Base-by-base conservation (phyloP, 1,140 invertebrate species). In the Cheumatopsyche charites region DNA sequence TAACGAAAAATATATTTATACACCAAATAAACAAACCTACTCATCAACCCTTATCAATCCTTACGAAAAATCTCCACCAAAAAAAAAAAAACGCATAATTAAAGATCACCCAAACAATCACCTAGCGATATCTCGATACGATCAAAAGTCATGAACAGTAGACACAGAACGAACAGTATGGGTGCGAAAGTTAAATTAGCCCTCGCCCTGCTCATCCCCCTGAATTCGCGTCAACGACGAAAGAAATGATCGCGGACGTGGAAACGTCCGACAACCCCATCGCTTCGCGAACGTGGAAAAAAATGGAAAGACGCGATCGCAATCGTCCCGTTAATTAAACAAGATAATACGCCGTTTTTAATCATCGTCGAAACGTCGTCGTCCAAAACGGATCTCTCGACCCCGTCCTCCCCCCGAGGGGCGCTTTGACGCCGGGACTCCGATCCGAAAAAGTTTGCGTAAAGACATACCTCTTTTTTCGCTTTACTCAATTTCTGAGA, bases 251-350 rank as follows among this genome's bases (percentile, higher is more conserved):
- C 47, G 45, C 47, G 49, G 68, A 62, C 68, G 68, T 25, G 58
- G 67, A 69, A 69, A 69, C 29, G n/a, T 47, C 67, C 55, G 21
- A 17, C 58, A 61, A 70, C 68, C 58, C 55, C 41, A 45, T 58
- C 67, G 13, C 67, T 13, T 52, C 41, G 29, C 55, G 23, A 62
- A 58, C 15, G 62, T 15, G 43, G 58, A 47, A 68, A 67, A 68
- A 66, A 66, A 23, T 23, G 52, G 23, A 68, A 52, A 55, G 47
- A 47, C 12, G 47, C 47, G 66, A 68, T 68, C 41, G 47, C 66
- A 68, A 68, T 68, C 66, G 66, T 68, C 49, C 49, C 66, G 66
- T 68, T 68, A 68, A 68, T 68, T 68, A 68, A 68, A 68, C 47
- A 68, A 68, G 66, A 68, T 68, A 68, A 68, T 68, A 68, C 25